phyloP scores from a whole-genome alignment of 2,113 vertebrate species.

The Archilochus colubris region DNA sequence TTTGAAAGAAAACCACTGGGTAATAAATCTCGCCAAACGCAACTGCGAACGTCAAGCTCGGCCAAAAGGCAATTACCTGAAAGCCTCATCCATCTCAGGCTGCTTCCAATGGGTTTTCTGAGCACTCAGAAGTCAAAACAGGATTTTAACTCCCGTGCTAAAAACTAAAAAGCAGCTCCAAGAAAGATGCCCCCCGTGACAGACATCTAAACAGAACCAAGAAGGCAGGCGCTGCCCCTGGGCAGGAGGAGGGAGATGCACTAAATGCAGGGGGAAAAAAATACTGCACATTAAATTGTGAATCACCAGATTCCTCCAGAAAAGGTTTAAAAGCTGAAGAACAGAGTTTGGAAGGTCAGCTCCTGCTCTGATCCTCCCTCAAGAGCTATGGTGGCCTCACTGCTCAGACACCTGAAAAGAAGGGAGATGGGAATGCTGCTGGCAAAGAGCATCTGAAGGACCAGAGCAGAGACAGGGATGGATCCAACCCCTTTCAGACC shows the following conservation, averaged over 20 bases:
- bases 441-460: not conserved
- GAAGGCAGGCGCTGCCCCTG: not conserved
- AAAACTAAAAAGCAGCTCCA: not conserved
- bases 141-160: not conserved
- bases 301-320: not conserved
- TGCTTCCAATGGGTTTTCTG: not conserved
- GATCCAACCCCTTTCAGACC: not conserved
- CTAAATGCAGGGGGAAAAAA: not conserved
- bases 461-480: not conserved
- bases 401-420: not conserved
- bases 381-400: not conserved
- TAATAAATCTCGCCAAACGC: constrained; percentile 11
- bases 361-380: not conserved
- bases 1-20: not conserved
- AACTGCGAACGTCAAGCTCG: not conserved
- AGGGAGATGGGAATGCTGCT: not conserved
- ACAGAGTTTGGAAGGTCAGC: not conserved
- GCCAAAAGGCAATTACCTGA: constrained; percentile 18
- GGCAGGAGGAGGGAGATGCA: not conserved
- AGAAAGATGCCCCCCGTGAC: not conserved
- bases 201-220: not conserved
- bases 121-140: not conserved
- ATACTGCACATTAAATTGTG: not conserved
- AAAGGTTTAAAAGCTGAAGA: not conserved
- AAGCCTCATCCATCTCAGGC: not conserved